Evolutionary conservation across 2,888 invertebrate species (phyloP), one percentile per base, ranked within the genome.

Genomic region (Sphaeridia pumilis): DNA sequence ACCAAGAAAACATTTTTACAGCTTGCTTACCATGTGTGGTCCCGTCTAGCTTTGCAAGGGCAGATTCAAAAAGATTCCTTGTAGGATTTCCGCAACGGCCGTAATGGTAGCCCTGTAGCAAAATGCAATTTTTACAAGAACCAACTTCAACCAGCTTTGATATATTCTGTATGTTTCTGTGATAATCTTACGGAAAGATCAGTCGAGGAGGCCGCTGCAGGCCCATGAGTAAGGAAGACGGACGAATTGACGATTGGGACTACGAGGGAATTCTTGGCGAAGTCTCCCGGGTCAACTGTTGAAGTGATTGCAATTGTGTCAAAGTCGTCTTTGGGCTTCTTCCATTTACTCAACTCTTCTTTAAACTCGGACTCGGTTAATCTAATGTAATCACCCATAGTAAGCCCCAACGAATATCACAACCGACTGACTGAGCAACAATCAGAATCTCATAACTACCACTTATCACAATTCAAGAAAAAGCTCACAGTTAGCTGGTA

Each of bases 51-150:
- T 87, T 78, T 2, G 97, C 94, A 47, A 98, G 71, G 68, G 90
- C 89, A 64, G 80, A 76, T 72, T 98, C 94, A 55, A 97, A 73
- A 20, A 84, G 83, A 62, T 84, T 81, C 60, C 97, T 77, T 0
- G 90, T 87, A 22, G 98, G 97, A 73, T 98, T 98, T 26, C 92
- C 92, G 67, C 89, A 86, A 67, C 97, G 78, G 1, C 87, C 83
- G 70, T 97, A 98, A 65, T 93, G 93, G 71, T 76, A 95, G 46
- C 85, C 84, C 87, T 89, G 67, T 50, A 38, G 38, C 20, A 5
- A 5, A 38, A 17, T 38, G n/a, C n/a, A n/a, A n/a, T n/a, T n/a
- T n/a, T n/a, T n/a, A n/a, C n/a, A n/a, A n/a, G n/a, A n/a, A n/a
- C n/a, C n/a, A n/a, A n/a, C n/a, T n/a, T n/a, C n/a, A n/a, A n/a